Base-by-base conservation (phyloP, 2,888 invertebrate genomes). In the Sepiola atlantica region DNA sequence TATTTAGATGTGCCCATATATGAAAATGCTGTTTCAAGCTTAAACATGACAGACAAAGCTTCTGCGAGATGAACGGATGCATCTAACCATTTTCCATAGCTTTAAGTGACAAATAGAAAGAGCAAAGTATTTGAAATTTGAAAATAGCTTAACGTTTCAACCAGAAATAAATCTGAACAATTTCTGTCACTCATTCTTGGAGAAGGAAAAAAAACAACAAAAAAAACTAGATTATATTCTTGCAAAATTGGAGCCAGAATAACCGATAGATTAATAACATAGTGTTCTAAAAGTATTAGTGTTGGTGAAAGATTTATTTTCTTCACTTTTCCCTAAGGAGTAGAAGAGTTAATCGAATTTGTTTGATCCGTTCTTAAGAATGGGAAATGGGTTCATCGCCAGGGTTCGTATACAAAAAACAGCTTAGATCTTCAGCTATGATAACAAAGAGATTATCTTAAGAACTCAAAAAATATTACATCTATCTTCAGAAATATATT, bases 401-500 rank as follows among this genome's bases (percentile, higher is more conserved):
- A 45, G n/a, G n/a, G 32, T 77, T 77, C 2, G 32, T 77, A 77
- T 77, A 32, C n/a, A n/a, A 77, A 32, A 4, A 77, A n/a, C 77
- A 77, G 77, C 77, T 77, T 77, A 28, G n/a, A 77, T 77, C n/a
- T 77, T n/a, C 77, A 77, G 77, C 28, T 77, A 77, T 77, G 77
- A 16, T 28, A 77, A 28, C 77, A 77, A 77, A 77, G n/a, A n/a
- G 77, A n/a, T n/a, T 61, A 61, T 61, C 61, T 24, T 24, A 18
- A 18, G 61, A 61, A 24, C 24, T 61, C 61, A 24, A 24, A 21
- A 61, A 61, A 61, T 61, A 24, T 61, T 61, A 14, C 77, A 77
- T 77, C n/a, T n/a, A n/a, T n/a, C n/a, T n/a, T n/a, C n/a, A n/a
- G n/a, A n/a, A n/a, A n/a, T n/a, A n/a, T n/a, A n/a, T n/a, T n/a